Percentiles rank a stretch among this genome's conserved stretches.
phyloP scores from a whole-genome alignment of 2,888 invertebrate species.

The Caenorhabditis macrosperma region DNA sequence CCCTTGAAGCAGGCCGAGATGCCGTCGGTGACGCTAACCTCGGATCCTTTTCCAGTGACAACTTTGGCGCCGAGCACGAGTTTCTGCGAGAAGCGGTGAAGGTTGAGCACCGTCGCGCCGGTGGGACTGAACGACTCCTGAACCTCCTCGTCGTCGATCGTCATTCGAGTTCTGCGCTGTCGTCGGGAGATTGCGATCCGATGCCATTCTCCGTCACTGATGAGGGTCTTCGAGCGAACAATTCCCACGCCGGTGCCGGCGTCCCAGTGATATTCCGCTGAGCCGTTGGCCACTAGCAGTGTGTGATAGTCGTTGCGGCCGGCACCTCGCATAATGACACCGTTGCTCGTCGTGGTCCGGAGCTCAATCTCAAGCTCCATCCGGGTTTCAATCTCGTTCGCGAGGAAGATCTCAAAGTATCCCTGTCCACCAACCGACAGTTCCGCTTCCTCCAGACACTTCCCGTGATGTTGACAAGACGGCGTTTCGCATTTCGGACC shows the following conservation, averaged over 20 bases:
- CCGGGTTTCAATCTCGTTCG: slow-evolving; percentile 86
- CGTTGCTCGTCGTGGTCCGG: slow-evolving; percentile 89
- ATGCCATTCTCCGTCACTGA: slow-evolving; percentile 91
- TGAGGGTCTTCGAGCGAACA: slow-evolving; percentile 77
- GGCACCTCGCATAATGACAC: slow-evolving; percentile 89
- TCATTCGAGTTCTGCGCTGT: slow-evolving; percentile 81
- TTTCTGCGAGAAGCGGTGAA: slow-evolving; percentile 83
- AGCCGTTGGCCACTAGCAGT: slow-evolving; percentile 88
- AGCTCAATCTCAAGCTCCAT: slow-evolving; percentile 88
- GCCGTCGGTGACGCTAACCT: slow-evolving; percentile 85
- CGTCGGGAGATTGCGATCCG: slow-evolving; percentile 87
- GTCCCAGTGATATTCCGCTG: slow-evolving; percentile 92
- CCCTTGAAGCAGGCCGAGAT: slow-evolving; percentile 94
- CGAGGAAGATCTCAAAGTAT: slow-evolving; percentile 86
- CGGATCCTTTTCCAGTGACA: background rate
- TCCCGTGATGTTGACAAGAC: slow-evolving; percentile 58
- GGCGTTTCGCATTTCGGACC: slow-evolving; percentile 83
- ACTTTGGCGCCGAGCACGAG: slow-evolving; percentile 66
- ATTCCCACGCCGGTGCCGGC: slow-evolving; percentile 92
- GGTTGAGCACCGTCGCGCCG: slow-evolving; percentile 87
- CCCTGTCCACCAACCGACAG: slow-evolving; percentile 89
- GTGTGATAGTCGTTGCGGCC: slow-evolving; percentile 92
- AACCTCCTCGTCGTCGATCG: slow-evolving; percentile 80
- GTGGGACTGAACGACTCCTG: slow-evolving; percentile 85
- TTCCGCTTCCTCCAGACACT: slow-evolving; percentile 81